Conservation (phyloP, 2,797 vertebrate genomes). For the Echeneis naucrates region DNA sequence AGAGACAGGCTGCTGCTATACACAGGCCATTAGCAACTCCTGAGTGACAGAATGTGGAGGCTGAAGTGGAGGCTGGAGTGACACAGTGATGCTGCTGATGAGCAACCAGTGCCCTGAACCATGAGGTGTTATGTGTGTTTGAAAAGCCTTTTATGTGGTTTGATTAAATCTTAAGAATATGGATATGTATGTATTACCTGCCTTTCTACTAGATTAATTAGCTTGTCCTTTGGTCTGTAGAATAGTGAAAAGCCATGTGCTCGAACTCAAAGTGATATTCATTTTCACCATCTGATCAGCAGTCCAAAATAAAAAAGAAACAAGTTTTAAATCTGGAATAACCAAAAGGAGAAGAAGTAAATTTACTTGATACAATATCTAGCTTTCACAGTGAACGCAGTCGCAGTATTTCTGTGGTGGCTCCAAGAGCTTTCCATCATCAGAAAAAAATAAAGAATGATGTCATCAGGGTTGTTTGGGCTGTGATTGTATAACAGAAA, state of each 20-base stretch:
- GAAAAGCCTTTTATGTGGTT: slow-evolving; percentile 38
- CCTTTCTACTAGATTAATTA: not conserved
- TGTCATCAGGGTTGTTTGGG: not conserved
- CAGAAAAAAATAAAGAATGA: not conserved
- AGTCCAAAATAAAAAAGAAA: not conserved
- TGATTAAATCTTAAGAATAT: slow-evolving; percentile 21
- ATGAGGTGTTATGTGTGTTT: slow-evolving; percentile 54
- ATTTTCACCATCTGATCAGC: not conserved
- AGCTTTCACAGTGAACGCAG: not conserved
- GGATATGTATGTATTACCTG: not conserved
- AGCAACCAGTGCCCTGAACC: slow-evolving; percentile 56
- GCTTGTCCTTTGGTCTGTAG: not conserved
- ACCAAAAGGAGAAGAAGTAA: not conserved
- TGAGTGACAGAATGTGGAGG: slow-evolving; percentile 77
- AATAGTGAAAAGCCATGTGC: not conserved
- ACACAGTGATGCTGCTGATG: slow-evolving; percentile 64
- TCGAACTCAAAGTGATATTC: not conserved
- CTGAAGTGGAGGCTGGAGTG: slow-evolving; percentile 76
- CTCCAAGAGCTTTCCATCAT: not conserved
- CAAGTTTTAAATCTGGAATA: not conserved
- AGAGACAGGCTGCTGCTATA: slow-evolving; percentile 60
- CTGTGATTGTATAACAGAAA: not conserved
- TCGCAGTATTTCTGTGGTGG: not conserved
- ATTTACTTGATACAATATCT: not conserved
- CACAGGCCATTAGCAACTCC: slow-evolving; percentile 61